These are phyloP conservation scores for Tachina grossa DNA, from an alignment of 2,888 invertebrate genomes.

Conservation along the genomic window DNA sequence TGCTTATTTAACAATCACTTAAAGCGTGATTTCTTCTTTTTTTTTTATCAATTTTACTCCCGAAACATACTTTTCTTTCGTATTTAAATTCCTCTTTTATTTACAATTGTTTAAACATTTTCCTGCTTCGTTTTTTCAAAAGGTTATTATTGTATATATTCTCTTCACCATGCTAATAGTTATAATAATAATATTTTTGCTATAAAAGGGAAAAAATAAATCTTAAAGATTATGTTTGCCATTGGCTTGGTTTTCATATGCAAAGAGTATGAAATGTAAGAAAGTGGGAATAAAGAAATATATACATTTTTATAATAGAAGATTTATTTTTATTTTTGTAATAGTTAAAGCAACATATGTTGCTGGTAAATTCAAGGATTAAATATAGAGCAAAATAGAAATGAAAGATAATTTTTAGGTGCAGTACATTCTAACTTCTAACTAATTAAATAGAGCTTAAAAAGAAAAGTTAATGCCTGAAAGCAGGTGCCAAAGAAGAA, in stretches of 20 bases:
- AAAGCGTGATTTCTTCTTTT: neutral
- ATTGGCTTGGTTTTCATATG: slow-evolving; percentile 52
- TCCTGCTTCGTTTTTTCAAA: slow-evolving; percentile 31
- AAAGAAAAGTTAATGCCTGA: too few species aligned
- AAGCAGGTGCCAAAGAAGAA: neutral
- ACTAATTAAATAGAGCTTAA: neutral
- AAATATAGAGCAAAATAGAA: slow-evolving; percentile 41
- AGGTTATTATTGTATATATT: slow-evolving; percentile 47
- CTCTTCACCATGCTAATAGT: slow-evolving; percentile 53
- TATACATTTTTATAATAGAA: slow-evolving; percentile 40
- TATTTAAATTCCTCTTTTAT: slow-evolving; percentile 12
- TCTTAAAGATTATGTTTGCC: slow-evolving; percentile 65
- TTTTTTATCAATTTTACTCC: slow-evolving; percentile 43
- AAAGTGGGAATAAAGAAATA: slow-evolving; percentile 20
- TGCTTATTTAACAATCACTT: neutral
- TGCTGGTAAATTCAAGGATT: slow-evolving; percentile 35
- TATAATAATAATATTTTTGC: slow-evolving; percentile 46
- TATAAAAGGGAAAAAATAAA: slow-evolving; percentile 33
- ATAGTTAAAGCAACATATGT: slow-evolving; percentile 53
- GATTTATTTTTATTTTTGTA: slow-evolving; percentile 33
- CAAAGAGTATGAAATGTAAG: slow-evolving; percentile 3
- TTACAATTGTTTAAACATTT: slow-evolving; percentile 20
- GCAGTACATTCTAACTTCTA: neutral
- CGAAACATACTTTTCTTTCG: slow-evolving; percentile 53
- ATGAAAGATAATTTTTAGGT: slow-evolving; percentile 27